A percentile compares a stretch with the other conserved stretches of the same genome.
Evolutionary conservation across 2,888 invertebrate genomes (phyloP).

Genomic region (Ferrisia virgata): DNA sequence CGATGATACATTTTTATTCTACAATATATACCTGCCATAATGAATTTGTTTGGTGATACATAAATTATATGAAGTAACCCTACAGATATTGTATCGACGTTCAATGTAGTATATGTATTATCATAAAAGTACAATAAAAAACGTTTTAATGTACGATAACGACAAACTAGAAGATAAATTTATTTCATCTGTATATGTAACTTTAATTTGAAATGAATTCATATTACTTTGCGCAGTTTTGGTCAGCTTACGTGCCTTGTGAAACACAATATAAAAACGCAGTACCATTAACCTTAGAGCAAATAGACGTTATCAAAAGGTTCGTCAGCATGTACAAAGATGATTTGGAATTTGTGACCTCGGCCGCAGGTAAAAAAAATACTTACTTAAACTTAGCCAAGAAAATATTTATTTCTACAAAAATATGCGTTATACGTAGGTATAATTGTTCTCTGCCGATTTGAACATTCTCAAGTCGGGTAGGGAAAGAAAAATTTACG

Average conservation of each 20-base stretch:
- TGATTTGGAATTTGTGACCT: conserved; percentile 51
- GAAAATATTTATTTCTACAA: neutral
- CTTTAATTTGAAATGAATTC: conserved; percentile 5
- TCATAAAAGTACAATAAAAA: conserved; percentile 8
- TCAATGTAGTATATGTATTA: neutral
- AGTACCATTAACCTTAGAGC: conserved; percentile 78
- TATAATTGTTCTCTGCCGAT: neutral
- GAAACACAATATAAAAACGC: conserved; percentile 79
- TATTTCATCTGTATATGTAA: neutral
- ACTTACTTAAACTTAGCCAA: neutral
- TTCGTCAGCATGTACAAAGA: conserved; percentile 66
- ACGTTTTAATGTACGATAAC: neutral
- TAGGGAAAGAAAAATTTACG: no score
- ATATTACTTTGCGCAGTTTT: conserved; percentile 57
- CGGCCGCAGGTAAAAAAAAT: conserved; percentile 53
- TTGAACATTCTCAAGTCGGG: no score
- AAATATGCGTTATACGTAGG: neutral
- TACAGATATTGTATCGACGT: no score
- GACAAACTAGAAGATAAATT: neutral
- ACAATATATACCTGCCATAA: no score
- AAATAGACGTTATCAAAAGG: conserved; percentile 78
- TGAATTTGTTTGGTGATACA: no score
- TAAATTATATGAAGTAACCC: no score
- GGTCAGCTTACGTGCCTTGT: conserved; percentile 85
- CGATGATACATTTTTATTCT: no score